Percentiles rank a stretch among this genome's conserved stretches.
These are phyloP conservation scores for Diarsia brunnea DNA, from an alignment of 2,888 invertebrate genomes.

Conservation along the genomic window DNA sequence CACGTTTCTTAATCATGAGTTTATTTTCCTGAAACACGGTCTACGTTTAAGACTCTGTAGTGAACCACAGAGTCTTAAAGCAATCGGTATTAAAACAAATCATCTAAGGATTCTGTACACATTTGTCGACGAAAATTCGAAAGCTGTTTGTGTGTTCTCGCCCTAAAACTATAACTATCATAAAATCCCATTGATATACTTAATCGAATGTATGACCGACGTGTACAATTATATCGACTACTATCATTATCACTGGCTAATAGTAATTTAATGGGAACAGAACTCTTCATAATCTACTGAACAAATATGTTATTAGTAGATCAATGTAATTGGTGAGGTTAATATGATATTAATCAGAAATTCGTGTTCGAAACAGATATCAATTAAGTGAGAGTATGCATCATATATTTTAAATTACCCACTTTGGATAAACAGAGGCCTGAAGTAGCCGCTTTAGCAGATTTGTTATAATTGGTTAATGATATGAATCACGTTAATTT, in stretches of 20 bases:
- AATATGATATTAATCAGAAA: not conserved
- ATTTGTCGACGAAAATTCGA: not conserved
- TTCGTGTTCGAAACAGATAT: not conserved
- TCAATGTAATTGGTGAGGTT: constrained; percentile 2
- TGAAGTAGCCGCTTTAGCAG: not conserved
- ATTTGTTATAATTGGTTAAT: not conserved
- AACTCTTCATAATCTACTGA: constrained; percentile 43
- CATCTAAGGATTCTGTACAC: not conserved
- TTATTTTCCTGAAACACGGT: not conserved
- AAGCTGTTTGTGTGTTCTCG: not conserved
- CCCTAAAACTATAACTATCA: constrained; percentile 22
- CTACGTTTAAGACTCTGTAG: too few species aligned
- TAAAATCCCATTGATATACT: constrained; percentile 28
- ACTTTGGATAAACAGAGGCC: not conserved
- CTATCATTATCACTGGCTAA: constrained; percentile 54
- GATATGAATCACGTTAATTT: too few species aligned
- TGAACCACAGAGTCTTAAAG: not conserved
- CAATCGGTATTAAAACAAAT: not conserved
- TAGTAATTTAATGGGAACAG: constrained; percentile 47
- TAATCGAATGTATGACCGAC: constrained; percentile 54
- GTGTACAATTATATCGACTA: constrained; percentile 51
- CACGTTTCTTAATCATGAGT: not conserved
- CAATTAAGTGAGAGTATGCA: not conserved
- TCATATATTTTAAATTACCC: not conserved
- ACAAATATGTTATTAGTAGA: constrained; percentile 53